phyloP scores from a whole-genome alignment of 2,113 vertebrate species.

The Meleagris gallopavo region DNA sequence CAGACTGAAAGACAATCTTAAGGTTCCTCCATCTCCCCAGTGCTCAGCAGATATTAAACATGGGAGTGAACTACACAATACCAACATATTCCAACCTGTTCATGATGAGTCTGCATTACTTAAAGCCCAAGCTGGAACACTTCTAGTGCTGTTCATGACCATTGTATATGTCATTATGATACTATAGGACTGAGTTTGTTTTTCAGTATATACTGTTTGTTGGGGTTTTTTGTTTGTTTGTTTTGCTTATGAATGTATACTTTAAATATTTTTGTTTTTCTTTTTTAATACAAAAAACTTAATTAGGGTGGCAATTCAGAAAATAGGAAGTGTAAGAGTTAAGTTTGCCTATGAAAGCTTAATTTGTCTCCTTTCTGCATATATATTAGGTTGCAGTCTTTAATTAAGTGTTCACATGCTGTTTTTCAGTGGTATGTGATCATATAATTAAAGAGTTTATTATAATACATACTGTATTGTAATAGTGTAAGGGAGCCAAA shows the following conservation, averaged over 20 bases:
- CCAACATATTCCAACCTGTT: neutral
- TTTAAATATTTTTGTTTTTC: neutral
- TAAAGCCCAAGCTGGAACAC: neutral
- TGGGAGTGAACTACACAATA: neutral
- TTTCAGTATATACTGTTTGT: neutral
- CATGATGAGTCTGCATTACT: neutral
- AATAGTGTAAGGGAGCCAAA: constrained; percentile 42
- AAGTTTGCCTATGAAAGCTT: constrained; percentile 55
- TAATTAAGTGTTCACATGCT: constrained; percentile 73
- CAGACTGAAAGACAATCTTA: neutral
- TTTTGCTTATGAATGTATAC: neutral
- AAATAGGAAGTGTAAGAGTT: constrained; percentile 61
- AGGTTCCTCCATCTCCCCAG: neutral
- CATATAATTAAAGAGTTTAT: constrained; percentile 65
- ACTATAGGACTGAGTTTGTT: neutral
- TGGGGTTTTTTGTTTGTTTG: neutral
- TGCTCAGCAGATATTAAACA: neutral
- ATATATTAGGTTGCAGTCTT: constrained; percentile 61
- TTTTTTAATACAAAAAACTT: neutral
- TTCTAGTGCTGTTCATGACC: neutral
- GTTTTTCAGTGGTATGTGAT: constrained; percentile 64
- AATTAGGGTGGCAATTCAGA: neutral
- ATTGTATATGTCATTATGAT: neutral
- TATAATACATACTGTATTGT: constrained; percentile 53
- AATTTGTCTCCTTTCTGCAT: constrained; percentile 64